These are phyloP conservation scores for Borostomias antarcticus DNA, from an alignment of 2,797 vertebrate genomes.

Conservation along the genomic window DNA sequence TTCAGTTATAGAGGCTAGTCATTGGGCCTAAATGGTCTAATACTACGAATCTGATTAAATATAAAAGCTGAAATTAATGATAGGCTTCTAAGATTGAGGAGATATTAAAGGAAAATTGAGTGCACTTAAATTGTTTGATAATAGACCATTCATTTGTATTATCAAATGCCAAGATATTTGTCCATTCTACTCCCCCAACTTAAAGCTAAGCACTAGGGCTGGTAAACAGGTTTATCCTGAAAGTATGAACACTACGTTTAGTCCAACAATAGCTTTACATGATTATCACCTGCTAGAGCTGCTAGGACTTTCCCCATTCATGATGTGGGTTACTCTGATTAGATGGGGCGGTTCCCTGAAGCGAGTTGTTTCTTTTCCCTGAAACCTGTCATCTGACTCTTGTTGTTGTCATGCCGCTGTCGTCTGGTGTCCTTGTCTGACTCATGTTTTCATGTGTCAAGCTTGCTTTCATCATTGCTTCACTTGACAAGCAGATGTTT, in stretches of 20 bases:
- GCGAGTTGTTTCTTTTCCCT: too few relatives aligned
- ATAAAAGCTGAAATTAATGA: too few relatives aligned
- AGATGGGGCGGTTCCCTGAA: too few relatives aligned
- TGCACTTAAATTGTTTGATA: background rate
- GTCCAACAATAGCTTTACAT: background rate
- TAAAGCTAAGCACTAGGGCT: background rate
- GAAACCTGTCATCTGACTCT: too few relatives aligned
- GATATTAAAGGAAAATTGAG: too few relatives aligned
- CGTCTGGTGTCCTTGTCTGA: conserved; percentile 17
- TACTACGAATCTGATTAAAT: background rate
- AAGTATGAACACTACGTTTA: background rate
- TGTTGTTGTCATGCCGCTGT: background rate
- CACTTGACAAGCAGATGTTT: conserved; percentile 29
- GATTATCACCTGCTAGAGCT: background rate
- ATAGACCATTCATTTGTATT: background rate
- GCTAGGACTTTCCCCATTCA: too few relatives aligned
- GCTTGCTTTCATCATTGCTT: conserved; percentile 40
- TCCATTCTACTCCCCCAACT: background rate
- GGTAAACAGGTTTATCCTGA: background rate
- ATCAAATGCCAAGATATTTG: background rate
- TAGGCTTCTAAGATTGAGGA: background rate
- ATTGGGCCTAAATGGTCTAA: background rate
- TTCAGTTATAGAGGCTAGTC: background rate
- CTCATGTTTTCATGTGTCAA: conserved; percentile 38
- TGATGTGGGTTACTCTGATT: too few relatives aligned